phyloP scores from a whole-genome alignment of 2,888 invertebrate species.

The Fabriciana adippe region DNA sequence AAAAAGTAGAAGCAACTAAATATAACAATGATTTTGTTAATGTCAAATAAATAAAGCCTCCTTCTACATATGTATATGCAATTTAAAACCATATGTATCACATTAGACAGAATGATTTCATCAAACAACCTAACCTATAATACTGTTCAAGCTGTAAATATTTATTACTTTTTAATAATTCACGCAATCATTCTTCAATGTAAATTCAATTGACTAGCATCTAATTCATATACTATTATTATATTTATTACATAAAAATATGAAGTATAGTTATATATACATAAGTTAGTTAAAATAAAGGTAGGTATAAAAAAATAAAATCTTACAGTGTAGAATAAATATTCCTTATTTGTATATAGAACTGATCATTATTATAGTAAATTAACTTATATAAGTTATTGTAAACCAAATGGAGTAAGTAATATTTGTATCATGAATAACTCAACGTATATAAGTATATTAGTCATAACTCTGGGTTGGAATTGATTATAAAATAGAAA shows the following conservation, averaged over 20 bases:
- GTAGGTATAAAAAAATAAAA: constrained; percentile 26
- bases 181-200: constrained; percentile 62
- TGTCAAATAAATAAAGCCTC: constrained; percentile 41
- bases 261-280: constrained; percentile 17
- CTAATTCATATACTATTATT: constrained; percentile 59
- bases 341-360: constrained; percentile 18
- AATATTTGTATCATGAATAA: background rate
- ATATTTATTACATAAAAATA: constrained; percentile 32
- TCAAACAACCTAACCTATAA: constrained; percentile 78
- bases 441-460: constrained; percentile 1
- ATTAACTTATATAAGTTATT: constrained; percentile 11
- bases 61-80: constrained; percentile 53
- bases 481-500: too few species aligned
- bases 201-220: constrained; percentile 79
- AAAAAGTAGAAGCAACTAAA: constrained; percentile 28
- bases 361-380: constrained; percentile 1
- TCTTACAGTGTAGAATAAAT: constrained; percentile 24
- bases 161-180: constrained; percentile 62
- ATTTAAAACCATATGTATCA: constrained; percentile 60
- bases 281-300: constrained; percentile 13
- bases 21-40: constrained; percentile 21
- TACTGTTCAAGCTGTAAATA: constrained; percentile 72
- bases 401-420: constrained; percentile 3
- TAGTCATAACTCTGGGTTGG: background rate
- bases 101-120: constrained; percentile 65